Evolutionary conservation across 2,888 invertebrate species (phyloP).

Genomic region (Ochropleura leucogaster): DNA sequence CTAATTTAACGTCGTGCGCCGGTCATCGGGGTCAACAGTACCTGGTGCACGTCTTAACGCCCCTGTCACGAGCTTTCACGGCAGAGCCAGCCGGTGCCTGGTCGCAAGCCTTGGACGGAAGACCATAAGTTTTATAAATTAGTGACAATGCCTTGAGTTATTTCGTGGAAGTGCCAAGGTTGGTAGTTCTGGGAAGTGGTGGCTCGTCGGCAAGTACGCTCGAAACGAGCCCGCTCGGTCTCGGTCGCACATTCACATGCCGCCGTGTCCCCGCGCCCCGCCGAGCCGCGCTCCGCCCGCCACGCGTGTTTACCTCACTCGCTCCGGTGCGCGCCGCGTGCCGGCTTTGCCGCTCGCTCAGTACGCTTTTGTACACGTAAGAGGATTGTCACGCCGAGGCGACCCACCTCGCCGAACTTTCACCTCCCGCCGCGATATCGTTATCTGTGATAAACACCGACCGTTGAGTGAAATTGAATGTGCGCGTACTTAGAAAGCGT

Average conservation of each 20-base stretch:
- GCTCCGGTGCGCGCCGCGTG: slow-evolving; percentile 65
- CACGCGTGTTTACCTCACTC: slow-evolving; percentile 72
- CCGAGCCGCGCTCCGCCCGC: slow-evolving; percentile 63
- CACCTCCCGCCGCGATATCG: slow-evolving; percentile 87
- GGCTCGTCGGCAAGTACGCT: slow-evolving; percentile 75
- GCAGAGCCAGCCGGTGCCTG: slow-evolving; percentile 66
- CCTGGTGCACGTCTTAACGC: slow-evolving; percentile 64
- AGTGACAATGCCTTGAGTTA: slow-evolving; percentile 88
- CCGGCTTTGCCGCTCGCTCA: slow-evolving; percentile 70
- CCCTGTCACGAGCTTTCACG: slow-evolving; percentile 69
- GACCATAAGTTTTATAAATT: slow-evolving; percentile 88
- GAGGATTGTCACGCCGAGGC: slow-evolving; percentile 77
- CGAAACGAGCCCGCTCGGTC: slow-evolving; percentile 68
- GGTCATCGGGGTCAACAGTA: slow-evolving; percentile 78
- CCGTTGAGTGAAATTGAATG: slow-evolving; percentile 88
- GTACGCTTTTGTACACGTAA: slow-evolving; percentile 81
- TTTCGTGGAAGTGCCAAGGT: slow-evolving; percentile 88
- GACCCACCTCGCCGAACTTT: slow-evolving; percentile 83
- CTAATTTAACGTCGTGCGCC: slow-evolving; percentile 70
- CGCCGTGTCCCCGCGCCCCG: slow-evolving; percentile 59
- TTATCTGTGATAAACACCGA: slow-evolving; percentile 87
- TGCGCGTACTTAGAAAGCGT: slow-evolving; percentile 86
- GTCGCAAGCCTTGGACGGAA: slow-evolving; percentile 80
- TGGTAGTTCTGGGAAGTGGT: slow-evolving; percentile 87
- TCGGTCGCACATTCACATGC: slow-evolving; percentile 69